Base-by-base conservation (phyloP, 2,113 vertebrate species). In the Morone chrysops region DNA sequence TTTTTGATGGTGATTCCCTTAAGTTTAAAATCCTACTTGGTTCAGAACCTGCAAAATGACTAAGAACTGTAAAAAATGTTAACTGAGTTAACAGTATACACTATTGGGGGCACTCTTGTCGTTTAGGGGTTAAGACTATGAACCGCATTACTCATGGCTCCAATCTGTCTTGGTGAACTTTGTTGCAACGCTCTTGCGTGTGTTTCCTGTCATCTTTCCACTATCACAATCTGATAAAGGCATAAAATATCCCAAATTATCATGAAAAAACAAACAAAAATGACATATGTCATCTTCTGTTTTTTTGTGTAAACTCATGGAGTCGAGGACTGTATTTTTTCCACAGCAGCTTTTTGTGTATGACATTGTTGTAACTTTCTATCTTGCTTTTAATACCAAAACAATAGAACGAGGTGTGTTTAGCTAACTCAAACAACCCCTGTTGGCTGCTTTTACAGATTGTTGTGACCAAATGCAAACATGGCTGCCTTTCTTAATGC, bases 11-110 rank as follows among this genome's bases (percentile, higher is more conserved):
- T 72, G 14, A 48, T 54, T 79, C 25, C 69, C 69, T 53, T 14
- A 67, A 51, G 70, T 48, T 75, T 53, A n/a, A 80, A 80, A 71
- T 56, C 36, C 60, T 45, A 10, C 6, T 47, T 25, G 38, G 54
- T 53, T 68, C 45, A 62, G 22, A 62, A 41, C 36, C 47, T 76
- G 22, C 45, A 63, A 71, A 72, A 70, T 17, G 5, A 36, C 50
- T 36, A 41, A 59, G 51, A 51, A 40, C 11, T 72, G 56, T 31
- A 31, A 31, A 31, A 31, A 31, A 31, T 31, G 31, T 31, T 2
- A 11, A 51, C 63, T 77, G 45, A 59, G 60, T 53, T 65, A 67
- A 66, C 22, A 57, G 25, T 45, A 63, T 61, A 22, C 11, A 16
- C 62, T 54, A 74, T 22, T 62, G n/a, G 36, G 31, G 41, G 54